Evolutionary conservation across 2,113 vertebrate species (phyloP).

Genomic region (Orycteropus afer): DNA sequence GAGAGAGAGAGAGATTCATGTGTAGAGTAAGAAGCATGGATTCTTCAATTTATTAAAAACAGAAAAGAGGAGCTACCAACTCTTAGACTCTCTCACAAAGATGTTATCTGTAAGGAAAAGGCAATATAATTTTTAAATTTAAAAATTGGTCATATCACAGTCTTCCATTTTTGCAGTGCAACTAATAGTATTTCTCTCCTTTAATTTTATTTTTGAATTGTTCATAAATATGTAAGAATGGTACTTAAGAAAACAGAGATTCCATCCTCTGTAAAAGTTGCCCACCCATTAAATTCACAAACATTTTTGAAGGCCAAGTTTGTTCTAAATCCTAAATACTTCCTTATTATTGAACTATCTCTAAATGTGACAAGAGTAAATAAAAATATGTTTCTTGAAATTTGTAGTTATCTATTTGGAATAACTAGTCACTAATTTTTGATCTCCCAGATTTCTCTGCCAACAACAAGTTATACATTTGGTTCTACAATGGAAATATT

Average conservation of each 20-base stretch:
- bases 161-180: not conserved
- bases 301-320: not conserved
- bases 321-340: not conserved
- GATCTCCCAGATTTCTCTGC: not conserved
- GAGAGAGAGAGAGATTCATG: too few relatives aligned
- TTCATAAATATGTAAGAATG: not conserved
- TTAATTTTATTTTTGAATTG: not conserved
- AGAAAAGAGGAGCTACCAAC: not conserved
- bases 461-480: not conserved
- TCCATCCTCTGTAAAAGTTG: not conserved
- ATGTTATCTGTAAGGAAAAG: not conserved
- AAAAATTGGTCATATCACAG: not conserved
- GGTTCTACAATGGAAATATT: not conserved
- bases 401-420: not conserved
- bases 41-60: not conserved
- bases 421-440: not conserved
- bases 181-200: not conserved
- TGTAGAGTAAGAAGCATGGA: not conserved
- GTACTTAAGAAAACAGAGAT: not conserved
- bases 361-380: not conserved
- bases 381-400: not conserved
- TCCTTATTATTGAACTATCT: not conserved
- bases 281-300: not conserved
- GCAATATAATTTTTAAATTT: not conserved
- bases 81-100: not conserved